Conservation (phyloP, 2,888 invertebrate species). For the Stenurella melanura region DNA sequence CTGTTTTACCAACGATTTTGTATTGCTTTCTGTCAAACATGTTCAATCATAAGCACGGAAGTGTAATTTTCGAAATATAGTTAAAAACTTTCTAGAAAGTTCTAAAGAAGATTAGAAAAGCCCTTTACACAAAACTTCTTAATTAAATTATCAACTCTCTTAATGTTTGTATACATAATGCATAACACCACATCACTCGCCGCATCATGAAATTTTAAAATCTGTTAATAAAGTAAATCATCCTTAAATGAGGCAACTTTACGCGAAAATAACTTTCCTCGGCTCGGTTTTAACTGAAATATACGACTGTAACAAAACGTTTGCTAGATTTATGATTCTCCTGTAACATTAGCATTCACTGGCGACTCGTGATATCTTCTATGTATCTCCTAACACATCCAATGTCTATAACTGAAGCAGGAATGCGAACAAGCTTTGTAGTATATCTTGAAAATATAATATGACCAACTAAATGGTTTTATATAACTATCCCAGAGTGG, state of each 20-base stretch:
- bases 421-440: neutral
- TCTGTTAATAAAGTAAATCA: conserved; percentile 7
- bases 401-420: neutral
- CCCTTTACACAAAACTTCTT: neutral
- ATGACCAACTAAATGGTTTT: too few relatives aligned
- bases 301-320: neutral
- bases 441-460: too few relatives aligned
- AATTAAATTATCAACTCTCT: neutral
- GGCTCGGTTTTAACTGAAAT: neutral
- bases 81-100: too few relatives aligned
- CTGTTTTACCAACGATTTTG: too few relatives aligned
- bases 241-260: conserved; percentile 1
- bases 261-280: neutral
- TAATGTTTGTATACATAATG: neutral
- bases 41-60: too few relatives aligned
- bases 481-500: too few relatives aligned
- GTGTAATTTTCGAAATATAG: too few relatives aligned
- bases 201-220: conserved; percentile 1
- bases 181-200: neutral
- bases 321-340: neutral
- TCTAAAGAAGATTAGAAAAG: neutral
- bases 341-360: neutral
- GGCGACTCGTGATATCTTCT: neutral
- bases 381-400: neutral
- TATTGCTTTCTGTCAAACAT: too few relatives aligned